Conservation (phyloP, 2,888 invertebrate genomes). For the Sarcophaga rosellei region DNA sequence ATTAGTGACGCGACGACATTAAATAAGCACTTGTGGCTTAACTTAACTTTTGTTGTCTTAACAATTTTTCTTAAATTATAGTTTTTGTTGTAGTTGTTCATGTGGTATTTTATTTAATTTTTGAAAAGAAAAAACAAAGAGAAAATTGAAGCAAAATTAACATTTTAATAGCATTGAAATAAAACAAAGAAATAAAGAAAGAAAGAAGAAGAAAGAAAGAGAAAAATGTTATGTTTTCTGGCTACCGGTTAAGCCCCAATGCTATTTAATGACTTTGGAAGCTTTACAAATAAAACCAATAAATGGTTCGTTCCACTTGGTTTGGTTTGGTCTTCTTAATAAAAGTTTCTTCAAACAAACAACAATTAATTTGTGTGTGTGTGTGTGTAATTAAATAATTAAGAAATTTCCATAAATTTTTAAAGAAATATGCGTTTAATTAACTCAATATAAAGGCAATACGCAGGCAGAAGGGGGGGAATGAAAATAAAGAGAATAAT, state of each 20-base stretch:
- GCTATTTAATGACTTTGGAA: neutral
- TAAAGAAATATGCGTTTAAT: too few relatives aligned
- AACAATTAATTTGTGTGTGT: too few relatives aligned
- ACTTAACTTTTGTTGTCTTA: slow-evolving; percentile 11
- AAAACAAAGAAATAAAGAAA: neutral
- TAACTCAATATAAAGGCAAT: too few relatives aligned
- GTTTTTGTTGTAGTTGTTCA: too few relatives aligned
- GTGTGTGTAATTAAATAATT: too few relatives aligned
- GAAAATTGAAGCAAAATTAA: slow-evolving; percentile 34
- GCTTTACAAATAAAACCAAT: neutral
- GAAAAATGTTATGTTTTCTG: neutral
- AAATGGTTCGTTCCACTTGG: neutral
- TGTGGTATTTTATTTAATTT: slow-evolving; percentile 16
- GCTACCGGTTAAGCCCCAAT: slow-evolving; percentile 26
- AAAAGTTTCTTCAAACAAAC: slow-evolving; percentile 2
- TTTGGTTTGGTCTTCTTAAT: neutral
- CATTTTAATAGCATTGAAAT: slow-evolving; percentile 29
- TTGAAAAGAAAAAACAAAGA: neutral
- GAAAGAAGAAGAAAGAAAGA: neutral
- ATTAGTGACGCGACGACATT: neutral
- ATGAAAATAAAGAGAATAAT: too few relatives aligned
- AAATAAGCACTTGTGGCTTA: too few relatives aligned
- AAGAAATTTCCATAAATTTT: too few relatives aligned
- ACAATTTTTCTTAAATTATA: slow-evolving; percentile 9
- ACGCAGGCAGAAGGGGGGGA: too few relatives aligned